phyloP scores from a whole-genome alignment of 2,113 vertebrate species.

The Lycaon pictus region DNA sequence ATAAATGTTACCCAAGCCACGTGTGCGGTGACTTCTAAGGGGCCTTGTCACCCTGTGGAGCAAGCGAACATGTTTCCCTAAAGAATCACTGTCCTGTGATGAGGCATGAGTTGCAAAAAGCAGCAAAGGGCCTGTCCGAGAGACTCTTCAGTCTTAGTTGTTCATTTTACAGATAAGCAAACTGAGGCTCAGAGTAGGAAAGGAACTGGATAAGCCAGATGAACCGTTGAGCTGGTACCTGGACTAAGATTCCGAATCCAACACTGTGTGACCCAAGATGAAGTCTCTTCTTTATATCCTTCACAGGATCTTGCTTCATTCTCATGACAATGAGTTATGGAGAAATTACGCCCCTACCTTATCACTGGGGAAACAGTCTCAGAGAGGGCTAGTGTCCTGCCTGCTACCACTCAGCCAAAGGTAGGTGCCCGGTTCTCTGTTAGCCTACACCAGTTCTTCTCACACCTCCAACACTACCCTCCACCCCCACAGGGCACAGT shows the following conservation, averaged over 20 bases:
- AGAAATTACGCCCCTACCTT: not conserved
- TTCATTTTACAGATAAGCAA: not conserved
- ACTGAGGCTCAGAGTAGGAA: not conserved
- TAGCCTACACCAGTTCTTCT: not conserved
- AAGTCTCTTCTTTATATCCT: not conserved
- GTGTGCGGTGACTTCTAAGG: not conserved
- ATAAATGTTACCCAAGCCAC: not conserved
- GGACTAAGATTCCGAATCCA: not conserved
- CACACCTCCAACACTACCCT: rapidly evolving
- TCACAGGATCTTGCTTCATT: not conserved
- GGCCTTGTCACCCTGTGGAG: not conserved
- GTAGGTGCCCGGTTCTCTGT: not conserved
- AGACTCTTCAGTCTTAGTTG: not conserved
- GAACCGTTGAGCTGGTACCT: not conserved
- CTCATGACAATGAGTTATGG: not conserved
- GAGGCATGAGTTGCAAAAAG: not conserved
- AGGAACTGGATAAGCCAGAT: not conserved
- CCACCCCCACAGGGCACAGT: rapidly evolving
- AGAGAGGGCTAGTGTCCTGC: not conserved
- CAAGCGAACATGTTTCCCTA: not conserved
- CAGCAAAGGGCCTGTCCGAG: not conserved
- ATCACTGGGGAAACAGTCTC: not conserved
- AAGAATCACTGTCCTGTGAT: not conserved
- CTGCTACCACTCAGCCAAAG: not conserved
- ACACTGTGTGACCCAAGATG: not conserved